These are phyloP conservation scores for Alectoris magna DNA, from an alignment of 2,797 vertebrate species.

Conservation along the genomic window DNA sequence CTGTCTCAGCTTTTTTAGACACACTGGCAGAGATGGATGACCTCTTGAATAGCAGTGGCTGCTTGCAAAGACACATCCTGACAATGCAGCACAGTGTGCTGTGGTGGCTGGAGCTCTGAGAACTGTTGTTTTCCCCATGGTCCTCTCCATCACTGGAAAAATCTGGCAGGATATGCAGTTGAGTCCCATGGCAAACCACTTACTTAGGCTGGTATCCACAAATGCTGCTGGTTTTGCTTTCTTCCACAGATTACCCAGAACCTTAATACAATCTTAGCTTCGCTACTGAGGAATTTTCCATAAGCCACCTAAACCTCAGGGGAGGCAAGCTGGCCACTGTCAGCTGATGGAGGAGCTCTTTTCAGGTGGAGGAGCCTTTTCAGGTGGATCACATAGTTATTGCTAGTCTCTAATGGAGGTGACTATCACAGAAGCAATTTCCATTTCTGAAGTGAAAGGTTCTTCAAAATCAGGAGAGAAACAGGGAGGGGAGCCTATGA, in stretches of 20 bases:
- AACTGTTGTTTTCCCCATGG: background rate
- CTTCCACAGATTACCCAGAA: background rate
- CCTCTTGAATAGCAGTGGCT: background rate
- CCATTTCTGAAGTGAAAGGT: background rate
- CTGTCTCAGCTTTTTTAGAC: background rate
- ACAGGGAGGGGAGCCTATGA: background rate
- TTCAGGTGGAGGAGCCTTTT: background rate
- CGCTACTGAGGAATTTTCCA: background rate
- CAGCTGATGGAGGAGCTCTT: background rate
- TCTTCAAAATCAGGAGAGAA: background rate
- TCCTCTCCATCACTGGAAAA: background rate
- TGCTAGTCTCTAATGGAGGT: background rate
- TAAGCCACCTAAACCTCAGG: background rate
- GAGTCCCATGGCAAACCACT: background rate
- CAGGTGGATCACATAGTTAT: background rate
- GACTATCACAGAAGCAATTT: background rate
- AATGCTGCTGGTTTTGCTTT: background rate
- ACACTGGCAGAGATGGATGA: background rate
- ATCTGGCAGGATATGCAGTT: background rate
- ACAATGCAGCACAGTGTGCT: background rate
- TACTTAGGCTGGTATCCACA: background rate
- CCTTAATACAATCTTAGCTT: background rate
- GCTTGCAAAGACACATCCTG: background rate
- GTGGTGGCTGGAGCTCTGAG: background rate
- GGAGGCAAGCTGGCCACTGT: background rate